A percentile compares a stretch with the other conserved stretches of the same genome.
These are phyloP conservation scores for Horisme vitalbata DNA, from an alignment of 2,888 invertebrate species.

Conservation along the genomic window DNA sequence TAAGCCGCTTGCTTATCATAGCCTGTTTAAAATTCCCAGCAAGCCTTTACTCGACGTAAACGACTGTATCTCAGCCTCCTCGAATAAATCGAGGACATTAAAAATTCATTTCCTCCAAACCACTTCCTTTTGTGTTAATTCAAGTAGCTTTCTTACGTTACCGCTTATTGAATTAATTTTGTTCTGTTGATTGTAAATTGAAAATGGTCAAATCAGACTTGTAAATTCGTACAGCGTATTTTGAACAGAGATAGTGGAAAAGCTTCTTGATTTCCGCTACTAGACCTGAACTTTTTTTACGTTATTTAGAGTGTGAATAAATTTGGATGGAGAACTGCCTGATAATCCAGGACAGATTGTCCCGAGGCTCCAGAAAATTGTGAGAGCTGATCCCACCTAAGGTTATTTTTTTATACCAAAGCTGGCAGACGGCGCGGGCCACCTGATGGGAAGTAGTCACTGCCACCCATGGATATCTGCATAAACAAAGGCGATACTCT, in stretches of 20 bases:
- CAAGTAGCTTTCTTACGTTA: slow-evolving; percentile 56
- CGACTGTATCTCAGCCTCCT: slow-evolving; percentile 19
- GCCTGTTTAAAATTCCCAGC: slow-evolving; percentile 19
- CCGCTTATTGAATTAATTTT: slow-evolving; percentile 71
- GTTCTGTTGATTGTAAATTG: slow-evolving; percentile 77
- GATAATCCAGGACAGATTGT: too few species aligned
- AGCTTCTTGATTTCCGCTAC: background rate
- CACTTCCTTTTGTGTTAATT: slow-evolving; percentile 50
- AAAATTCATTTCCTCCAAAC: slow-evolving; percentile 50
- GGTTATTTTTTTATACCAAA: too few species aligned
- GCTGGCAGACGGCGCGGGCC: too few species aligned
- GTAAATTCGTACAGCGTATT: slow-evolving; percentile 53
- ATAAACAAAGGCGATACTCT: too few species aligned
- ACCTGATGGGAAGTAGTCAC: too few species aligned
- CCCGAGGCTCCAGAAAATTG: too few species aligned
- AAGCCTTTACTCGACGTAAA: slow-evolving; percentile 21
- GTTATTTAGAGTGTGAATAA: too few species aligned
- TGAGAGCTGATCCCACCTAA: too few species aligned
- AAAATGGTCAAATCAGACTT: slow-evolving; percentile 68
- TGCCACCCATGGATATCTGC: too few species aligned
- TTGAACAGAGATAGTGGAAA: slow-evolving; percentile 1
- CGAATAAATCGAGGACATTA: slow-evolving; percentile 43
- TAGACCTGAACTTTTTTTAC: background rate
- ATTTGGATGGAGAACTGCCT: too few species aligned
- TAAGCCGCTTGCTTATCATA: background rate